Evolutionary conservation across 2,888 invertebrate genomes (phyloP), one percentile per base, ranked within the genome.

Genomic region (Oligia latruncula): DNA sequence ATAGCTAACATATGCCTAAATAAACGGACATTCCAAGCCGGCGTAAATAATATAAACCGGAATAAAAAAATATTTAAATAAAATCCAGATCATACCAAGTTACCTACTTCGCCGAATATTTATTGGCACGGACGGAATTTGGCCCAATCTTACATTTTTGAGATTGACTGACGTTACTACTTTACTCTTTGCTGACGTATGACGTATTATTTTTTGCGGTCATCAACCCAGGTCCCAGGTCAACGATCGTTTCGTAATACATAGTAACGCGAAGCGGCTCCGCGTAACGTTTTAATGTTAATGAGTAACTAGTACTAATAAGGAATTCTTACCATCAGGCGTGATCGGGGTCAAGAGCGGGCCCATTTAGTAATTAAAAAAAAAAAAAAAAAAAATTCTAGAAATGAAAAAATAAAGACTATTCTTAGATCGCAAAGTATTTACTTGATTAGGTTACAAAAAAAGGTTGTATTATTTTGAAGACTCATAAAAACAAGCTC

Each of bases 191-290:
- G 40, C 5, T 40, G 40, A 40, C 15, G 6, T 49, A 4, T 49
- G 8, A 67, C 35, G 60, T 64, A 58, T 65, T 74, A 3, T 17
- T 15, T 52, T 43, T 5, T 52, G 29, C 52, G 35, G 65, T 71
- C 68, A 65, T 60, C 17, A 81, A 60, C 55, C 62, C 11, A 29
- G 11, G 71, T 83, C 65, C 62, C 11, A 29, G 11, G 71, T 83
- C 70, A 83, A 71, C 9, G 52, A 66, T 62, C 83, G 46, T 35
- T 74, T 35, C 15, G 29, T 40, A 29, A 40, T 65, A 64, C 17
- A 58, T 58, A 9, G 23, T 29, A 29, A n/a, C n/a, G n/a, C n/a
- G n/a, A n/a, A n/a, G n/a, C n/a, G n/a, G n/a, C n/a, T n/a, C n/a
- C n/a, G n/a, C 35, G 35, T 35, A 35, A 9, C 0, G 58, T 13